A percentile compares a stretch with the other conserved stretches of the same genome.
Conservation (phyloP, 2,888 invertebrate species). For the Galeopsomyia nigrocyanea region DNA sequence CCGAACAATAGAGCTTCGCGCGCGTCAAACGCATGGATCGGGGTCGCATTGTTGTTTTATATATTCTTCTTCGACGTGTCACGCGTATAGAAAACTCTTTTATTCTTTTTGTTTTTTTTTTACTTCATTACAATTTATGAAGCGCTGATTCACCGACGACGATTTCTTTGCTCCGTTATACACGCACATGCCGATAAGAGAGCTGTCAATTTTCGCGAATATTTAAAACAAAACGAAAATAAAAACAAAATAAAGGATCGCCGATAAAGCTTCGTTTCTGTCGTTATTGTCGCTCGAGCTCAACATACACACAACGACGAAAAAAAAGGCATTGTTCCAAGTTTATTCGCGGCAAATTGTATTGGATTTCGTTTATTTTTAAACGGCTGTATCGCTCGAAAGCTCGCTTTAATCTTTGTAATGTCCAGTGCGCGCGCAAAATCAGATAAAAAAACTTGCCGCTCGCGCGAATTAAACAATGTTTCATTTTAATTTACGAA, state of each 20-base stretch:
- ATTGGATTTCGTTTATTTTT: conserved; percentile 26
- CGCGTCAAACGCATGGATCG: neutral
- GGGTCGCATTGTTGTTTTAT: conserved; percentile 3
- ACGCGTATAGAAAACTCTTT: conserved; percentile 12
- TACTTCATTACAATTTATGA: conserved; percentile 3
- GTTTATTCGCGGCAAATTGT: conserved; percentile 22
- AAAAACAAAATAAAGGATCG: no score
- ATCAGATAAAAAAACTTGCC: no score
- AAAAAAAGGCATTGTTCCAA: conserved; percentile 17
- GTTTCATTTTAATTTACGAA: no score
- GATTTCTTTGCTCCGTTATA: neutral
- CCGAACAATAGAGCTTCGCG: neutral
- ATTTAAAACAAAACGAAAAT: no score
- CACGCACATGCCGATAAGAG: no score
- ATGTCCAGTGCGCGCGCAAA: conserved; percentile 2
- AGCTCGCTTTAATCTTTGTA: conserved; percentile 9
- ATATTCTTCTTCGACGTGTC: neutral
- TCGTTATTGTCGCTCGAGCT: no score
- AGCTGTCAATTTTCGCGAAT: no score
- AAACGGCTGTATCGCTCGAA: neutral
- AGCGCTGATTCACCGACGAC: neutral
- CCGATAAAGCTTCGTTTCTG: no score
- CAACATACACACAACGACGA: no score
- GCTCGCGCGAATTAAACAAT: no score
- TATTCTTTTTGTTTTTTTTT: no score